Evolutionary conservation across 1,140 invertebrate genomes (phyloP), one percentile per base, ranked within the genome.

Genomic region (Caenorhabditis remanei): DNA sequence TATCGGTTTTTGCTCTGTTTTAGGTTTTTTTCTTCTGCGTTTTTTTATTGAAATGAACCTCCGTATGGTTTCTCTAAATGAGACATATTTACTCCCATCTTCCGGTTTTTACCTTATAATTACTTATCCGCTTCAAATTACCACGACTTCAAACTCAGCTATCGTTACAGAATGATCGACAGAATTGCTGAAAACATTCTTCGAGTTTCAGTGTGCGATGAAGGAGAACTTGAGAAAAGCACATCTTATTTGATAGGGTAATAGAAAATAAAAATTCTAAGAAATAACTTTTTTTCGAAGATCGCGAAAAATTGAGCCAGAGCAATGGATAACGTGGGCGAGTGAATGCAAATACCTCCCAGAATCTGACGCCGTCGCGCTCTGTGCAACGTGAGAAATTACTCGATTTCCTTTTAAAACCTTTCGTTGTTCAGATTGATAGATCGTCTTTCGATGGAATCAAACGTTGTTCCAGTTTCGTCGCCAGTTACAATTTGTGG

Each of bases 401-500:
- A 1, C 7, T 16, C 55, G 50, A 55, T 32, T 21, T 46, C 41
- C 40, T 4, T 7, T 24, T n/a, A 13, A 48, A 16, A 21, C 16
- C 6, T 53, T 21, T 6, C 32, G 32, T 41, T 32, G 75, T 89
- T 71, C 53, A 92, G 90, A 48, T 83, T 92, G 32, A 87, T 88
- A 24, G 79, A 89, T 32, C 84, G 89, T 11, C 90, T 92, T 58
- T 41, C 83, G 21, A 65, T 71, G 14, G 46, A 85, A 61, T 88
- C 89, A 19, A 90, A 92, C 46, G 86, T 93, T 67, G 89, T 92
- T 11, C 40, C 75, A 40, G 89, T 92, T 13, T 48, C 53, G 19
- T 83, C 90, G 4, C 93, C 90, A 13, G 90, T 91, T 19, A 91
- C 89, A 53, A 89, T 93, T 46, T 92, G 91, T 79, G 91, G 93